phyloP scores from a whole-genome alignment of 1,140 invertebrate genomes.

The Lethocerus indicus region DNA sequence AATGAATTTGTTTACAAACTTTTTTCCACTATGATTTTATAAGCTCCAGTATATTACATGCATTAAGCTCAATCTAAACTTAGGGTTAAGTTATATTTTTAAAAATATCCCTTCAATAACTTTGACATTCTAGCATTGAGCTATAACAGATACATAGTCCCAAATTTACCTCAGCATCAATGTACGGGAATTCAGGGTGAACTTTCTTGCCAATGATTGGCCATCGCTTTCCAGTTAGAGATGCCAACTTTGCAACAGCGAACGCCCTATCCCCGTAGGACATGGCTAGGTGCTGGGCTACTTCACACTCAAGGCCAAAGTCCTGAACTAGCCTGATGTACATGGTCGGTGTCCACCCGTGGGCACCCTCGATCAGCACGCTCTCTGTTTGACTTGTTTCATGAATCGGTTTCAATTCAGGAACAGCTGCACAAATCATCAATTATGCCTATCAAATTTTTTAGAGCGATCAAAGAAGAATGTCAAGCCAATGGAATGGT shows the following conservation, averaged over 20 bases:
- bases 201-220: slow-evolving; percentile 89
- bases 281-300: slow-evolving; percentile 87
- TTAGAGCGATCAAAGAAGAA: too few species aligned
- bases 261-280: slow-evolving; percentile 97
- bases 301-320: slow-evolving; percentile 76
- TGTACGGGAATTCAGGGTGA: slow-evolving; percentile 96
- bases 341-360: slow-evolving; percentile 93
- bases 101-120: too few species aligned
- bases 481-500: too few species aligned
- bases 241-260: slow-evolving; percentile 89
- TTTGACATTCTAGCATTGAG: too few species aligned
- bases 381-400: slow-evolving; percentile 67
- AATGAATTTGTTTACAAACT: too few species aligned
- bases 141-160: neutral
- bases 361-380: slow-evolving; percentile 83
- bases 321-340: slow-evolving; percentile 93
- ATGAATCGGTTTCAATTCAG: slow-evolving; percentile 46
- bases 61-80: too few species aligned
- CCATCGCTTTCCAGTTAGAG: slow-evolving; percentile 91
- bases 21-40: too few species aligned
- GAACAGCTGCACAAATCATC: slow-evolving; percentile 20
- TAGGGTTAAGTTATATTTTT: too few species aligned
- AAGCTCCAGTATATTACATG: too few species aligned
- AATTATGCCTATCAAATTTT: too few species aligned
- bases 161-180: slow-evolving; percentile 81